Evolutionary conservation across 2,113 vertebrate species (phyloP), one percentile per base, ranked within the genome.

Genomic region (Apeltes quadracus): DNA sequence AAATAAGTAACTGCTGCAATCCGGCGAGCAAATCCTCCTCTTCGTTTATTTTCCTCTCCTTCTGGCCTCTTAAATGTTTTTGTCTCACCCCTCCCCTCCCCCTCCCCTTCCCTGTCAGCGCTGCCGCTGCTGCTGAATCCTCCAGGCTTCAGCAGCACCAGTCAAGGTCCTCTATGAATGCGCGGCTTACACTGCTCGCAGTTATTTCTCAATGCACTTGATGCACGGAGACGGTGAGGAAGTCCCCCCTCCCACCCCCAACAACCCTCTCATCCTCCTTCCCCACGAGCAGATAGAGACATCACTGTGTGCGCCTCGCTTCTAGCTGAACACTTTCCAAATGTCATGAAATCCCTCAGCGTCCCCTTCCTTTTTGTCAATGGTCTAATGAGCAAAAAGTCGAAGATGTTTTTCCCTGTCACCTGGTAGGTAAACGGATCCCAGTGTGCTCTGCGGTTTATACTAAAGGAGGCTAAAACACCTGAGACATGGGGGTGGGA

Each of bases 201-300:
- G 5, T 85, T 84, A 77, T 83, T 62, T 66, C 61, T 87, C 69
- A 75, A 11, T 67, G 81, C 82, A 46, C 66, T 67, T 32, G 75
- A 85, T 22, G 79, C 61, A 53, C 73, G 69, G 72, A 84, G 72
- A 77, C 56, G 72, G 82, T 84, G 73, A 87, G 88, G 88, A 91
- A 86, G 81, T 79, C 82, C 72, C 81, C 84, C 81, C 82, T 84
- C 84, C 58, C 79, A 66, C 3, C 61, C 22, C 44, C 48, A 27
- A 14, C 46, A 51, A 10, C 46, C 20, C 14, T 4, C 44, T 20
- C 44, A 3, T 1, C 48, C n/a, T 23, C 3, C 22, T 20, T 1
- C 71, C 25, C 20, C n/a, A 51, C 15, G 67, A 75, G 6, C 41
- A 41, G 29, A 10, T 7, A 23, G 15, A 66, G 38, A 68, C 41